A percentile compares a stretch with the other conserved stretches of the same genome.
phyloP scores from a whole-genome alignment of 2,888 invertebrate genomes.

The Micropterix aruncella region DNA sequence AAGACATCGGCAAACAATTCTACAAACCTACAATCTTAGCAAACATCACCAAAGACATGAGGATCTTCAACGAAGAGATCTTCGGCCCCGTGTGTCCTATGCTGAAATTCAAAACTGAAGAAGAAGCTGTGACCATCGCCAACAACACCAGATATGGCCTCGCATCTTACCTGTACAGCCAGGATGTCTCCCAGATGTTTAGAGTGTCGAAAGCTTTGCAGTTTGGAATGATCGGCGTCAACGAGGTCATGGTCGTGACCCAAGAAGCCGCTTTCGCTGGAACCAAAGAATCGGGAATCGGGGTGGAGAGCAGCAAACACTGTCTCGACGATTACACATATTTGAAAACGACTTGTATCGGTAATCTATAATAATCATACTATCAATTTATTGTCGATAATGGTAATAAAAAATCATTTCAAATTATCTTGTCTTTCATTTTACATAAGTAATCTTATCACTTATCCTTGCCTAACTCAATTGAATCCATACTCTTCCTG shows the following conservation, averaged over 20 bases:
- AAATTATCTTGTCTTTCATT: no score
- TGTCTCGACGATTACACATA: conserved; percentile 87
- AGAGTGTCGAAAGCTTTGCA: conserved; percentile 76
- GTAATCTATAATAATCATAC: conserved; percentile 18
- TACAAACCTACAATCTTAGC: conserved; percentile 85
- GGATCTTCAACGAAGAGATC: conserved; percentile 75
- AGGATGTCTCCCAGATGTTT: conserved; percentile 79
- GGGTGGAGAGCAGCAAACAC: conserved; percentile 85
- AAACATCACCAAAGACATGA: conserved; percentile 66
- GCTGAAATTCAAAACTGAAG: conserved; percentile 75
- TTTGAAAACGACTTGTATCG: conserved; percentile 80
- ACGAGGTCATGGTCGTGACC: conserved; percentile 86
- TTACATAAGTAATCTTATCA: no score
- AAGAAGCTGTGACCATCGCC: conserved; percentile 72
- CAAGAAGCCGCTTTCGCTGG: conserved; percentile 97
- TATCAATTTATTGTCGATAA: no score
- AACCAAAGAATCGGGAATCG: conserved; percentile 91
- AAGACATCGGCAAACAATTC: conserved; percentile 59
- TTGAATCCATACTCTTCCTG: no score
- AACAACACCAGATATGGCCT: conserved; percentile 76
- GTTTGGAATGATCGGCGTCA: conserved; percentile 92
- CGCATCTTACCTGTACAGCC: conserved; percentile 89
- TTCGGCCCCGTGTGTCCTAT: conserved; percentile 91
- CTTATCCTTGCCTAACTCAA: no score
- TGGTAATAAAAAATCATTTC: no score